Conservation (phyloP, 2,113 vertebrate species). For the Malaclemys terrapin region DNA sequence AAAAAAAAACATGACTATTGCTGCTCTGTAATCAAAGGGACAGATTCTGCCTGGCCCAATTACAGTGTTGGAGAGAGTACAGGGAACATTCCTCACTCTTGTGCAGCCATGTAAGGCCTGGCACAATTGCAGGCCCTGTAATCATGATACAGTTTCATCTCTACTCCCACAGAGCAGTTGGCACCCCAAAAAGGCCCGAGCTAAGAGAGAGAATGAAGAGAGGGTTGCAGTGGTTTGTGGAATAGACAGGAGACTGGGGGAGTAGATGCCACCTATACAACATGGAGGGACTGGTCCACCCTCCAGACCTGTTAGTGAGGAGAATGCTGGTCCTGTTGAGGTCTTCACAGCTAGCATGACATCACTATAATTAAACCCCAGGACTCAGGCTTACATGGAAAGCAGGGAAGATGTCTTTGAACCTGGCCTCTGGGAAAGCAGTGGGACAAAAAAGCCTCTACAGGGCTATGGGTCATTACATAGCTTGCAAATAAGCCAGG, state of each 20-base stretch:
- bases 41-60: neutral
- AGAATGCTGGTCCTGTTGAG: neutral
- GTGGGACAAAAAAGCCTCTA: neutral
- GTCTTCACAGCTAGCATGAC: neutral
- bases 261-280: neutral
- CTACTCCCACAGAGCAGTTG: neutral
- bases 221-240: neutral
- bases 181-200: neutral
- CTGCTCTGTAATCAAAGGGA: neutral
- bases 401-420: neutral
- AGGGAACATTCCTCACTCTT: neutral
- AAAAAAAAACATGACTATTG: neutral
- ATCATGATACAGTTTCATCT: neutral
- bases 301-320: neutral
- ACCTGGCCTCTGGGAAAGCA: neutral
- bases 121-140: neutral
- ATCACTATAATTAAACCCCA: neutral
- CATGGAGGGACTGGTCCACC: neutral
- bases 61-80: neutral
- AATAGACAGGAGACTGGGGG: neutral
- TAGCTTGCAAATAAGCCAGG: neutral
- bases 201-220: neutral
- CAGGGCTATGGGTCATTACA: neutral
- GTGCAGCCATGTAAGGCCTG: neutral
- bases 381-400: neutral